phyloP scores from a whole-genome alignment of 2,888 invertebrate species.

The Ichneumoninae sp. region DNA sequence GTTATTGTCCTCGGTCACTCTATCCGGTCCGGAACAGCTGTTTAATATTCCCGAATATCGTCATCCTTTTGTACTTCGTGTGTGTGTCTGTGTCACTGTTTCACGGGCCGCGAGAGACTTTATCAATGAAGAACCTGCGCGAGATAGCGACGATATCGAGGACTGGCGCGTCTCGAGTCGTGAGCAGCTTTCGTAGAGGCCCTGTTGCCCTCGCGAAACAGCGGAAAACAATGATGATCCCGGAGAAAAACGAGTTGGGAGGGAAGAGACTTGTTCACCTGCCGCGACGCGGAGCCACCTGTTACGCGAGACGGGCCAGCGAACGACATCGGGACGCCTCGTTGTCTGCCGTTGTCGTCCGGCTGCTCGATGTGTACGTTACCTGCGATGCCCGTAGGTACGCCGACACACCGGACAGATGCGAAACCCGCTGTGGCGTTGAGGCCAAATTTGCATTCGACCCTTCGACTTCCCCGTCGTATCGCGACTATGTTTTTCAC shows the following conservation, averaged over 20 bases:
- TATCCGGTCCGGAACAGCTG: slow-evolving; percentile 54
- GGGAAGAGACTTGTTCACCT: slow-evolving; percentile 75
- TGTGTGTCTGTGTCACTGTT: not conserved
- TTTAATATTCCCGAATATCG: slow-evolving; percentile 27
- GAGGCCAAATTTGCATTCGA: slow-evolving; percentile 29
- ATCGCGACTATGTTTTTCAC: not conserved
- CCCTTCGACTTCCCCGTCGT: not conserved
- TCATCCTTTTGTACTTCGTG: slow-evolving; percentile 1
- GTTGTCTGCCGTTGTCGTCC: slow-evolving; percentile 46
- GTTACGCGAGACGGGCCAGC: slow-evolving; percentile 66
- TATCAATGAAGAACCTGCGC: slow-evolving; percentile 6
- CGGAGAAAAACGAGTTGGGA: slow-evolving; percentile 63
- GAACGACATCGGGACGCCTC: slow-evolving; percentile 55
- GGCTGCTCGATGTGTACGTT: slow-evolving; percentile 1
- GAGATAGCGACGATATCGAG: slow-evolving; percentile 6
- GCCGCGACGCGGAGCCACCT: slow-evolving; percentile 80
- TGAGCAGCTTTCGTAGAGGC: slow-evolving; percentile 1
- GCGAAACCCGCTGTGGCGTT: not conserved
- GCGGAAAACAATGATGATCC: slow-evolving; percentile 58
- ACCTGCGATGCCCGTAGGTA: slow-evolving; percentile 1
- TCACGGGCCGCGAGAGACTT: not conserved
- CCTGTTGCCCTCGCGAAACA: slow-evolving; percentile 59
- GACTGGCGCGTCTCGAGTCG: not conserved
- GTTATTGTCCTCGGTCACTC: slow-evolving; percentile 21
- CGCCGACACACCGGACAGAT: slow-evolving; percentile 16